Conservation (phyloP, 2,113 vertebrate genomes). For the Lanius collurio region DNA sequence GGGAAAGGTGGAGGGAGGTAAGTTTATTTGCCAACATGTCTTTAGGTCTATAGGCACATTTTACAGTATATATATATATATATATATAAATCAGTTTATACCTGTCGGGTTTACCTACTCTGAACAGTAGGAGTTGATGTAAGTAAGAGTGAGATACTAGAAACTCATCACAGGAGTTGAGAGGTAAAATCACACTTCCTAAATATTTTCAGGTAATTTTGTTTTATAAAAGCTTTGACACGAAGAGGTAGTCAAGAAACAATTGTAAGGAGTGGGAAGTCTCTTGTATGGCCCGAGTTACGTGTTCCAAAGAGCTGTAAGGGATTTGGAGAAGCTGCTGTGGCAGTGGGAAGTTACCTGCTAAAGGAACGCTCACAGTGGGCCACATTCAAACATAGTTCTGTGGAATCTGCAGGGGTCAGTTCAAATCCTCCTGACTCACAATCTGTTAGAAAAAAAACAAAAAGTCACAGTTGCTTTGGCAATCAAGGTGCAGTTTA, state of each 20-base stretch:
- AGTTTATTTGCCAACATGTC: neutral
- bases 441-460: neutral
- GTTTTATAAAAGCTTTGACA: neutral
- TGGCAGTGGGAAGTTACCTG: neutral
- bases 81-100: neutral
- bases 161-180: neutral
- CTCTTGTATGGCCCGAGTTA: neutral
- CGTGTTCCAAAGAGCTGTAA: neutral
- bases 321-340: neutral
- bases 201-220: neutral
- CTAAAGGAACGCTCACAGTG: neutral
- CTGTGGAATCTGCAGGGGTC: neutral
- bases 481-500: neutral
- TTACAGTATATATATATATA: neutral
- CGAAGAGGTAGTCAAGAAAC: neutral
- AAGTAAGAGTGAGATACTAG: neutral
- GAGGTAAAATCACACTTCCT: neutral
- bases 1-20: rapidly evolving
- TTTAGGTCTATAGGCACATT: neutral
- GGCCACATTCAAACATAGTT: neutral
- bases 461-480: neutral
- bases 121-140: neutral
- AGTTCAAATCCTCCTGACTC: neutral
- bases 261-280: neutral
- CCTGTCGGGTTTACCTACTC: neutral